Percentiles rank a stretch among this genome's conserved stretches.
These are phyloP conservation scores for Gorsachius goisagi DNA, from an alignment of 2,113 vertebrate species.

Conservation along the genomic window DNA sequence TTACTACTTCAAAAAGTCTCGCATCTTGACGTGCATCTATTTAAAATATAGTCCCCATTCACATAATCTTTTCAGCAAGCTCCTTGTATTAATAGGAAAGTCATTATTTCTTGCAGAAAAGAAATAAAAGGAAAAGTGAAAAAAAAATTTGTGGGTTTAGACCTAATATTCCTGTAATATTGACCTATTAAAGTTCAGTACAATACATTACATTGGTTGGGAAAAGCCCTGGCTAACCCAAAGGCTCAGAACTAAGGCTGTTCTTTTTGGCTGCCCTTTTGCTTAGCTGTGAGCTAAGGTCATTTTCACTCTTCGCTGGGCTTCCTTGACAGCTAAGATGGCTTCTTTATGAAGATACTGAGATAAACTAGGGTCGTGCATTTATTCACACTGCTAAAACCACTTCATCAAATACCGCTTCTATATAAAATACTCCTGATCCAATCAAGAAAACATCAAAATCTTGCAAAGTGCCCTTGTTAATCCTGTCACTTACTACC, in stretches of 20 bases:
- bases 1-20: background rate
- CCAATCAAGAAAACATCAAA: slow-evolving; percentile 75
- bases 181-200: background rate
- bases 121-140: background rate
- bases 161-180: background rate
- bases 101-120: background rate
- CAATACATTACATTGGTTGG: background rate
- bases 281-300: slow-evolving; percentile 75
- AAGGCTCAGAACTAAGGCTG: slow-evolving; percentile 3
- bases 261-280: slow-evolving; percentile 72
- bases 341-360: slow-evolving; percentile 69
- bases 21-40: background rate
- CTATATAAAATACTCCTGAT: slow-evolving; percentile 65
- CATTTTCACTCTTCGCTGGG: slow-evolving; percentile 77
- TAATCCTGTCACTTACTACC: slow-evolving; percentile 70
- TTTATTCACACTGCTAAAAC: slow-evolving; percentile 62
- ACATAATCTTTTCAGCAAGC: background rate
- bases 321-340: slow-evolving; percentile 66
- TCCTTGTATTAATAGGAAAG: background rate
- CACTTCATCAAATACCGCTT: slow-evolving; percentile 68
- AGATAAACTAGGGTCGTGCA: slow-evolving; percentile 65
- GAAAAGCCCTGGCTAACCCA: slow-evolving; percentile 1
- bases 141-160: background rate
- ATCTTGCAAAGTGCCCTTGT: slow-evolving; percentile 61
- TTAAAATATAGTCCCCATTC: background rate